Evolutionary conservation across 2,797 vertebrate genomes (phyloP).

Genomic region (Tadarida brasiliensis): DNA sequence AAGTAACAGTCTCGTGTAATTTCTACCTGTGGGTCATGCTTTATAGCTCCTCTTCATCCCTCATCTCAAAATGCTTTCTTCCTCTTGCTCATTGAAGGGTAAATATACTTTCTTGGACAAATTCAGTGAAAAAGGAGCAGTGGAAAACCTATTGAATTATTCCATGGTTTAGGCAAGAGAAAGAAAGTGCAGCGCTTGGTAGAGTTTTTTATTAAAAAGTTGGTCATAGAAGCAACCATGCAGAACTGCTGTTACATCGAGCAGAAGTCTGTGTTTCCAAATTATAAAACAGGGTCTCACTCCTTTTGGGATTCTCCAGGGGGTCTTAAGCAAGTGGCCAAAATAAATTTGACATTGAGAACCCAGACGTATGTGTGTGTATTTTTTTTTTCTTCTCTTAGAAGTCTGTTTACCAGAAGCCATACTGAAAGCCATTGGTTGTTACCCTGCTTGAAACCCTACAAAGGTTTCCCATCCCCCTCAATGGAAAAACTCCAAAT

Average conservation of each 20-base stretch:
- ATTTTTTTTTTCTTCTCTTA: slow-evolving; percentile 10
- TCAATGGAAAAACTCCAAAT: not conserved
- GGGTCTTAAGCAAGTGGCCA: slow-evolving; percentile 35
- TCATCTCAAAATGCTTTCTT: slow-evolving; percentile 28
- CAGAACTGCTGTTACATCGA: not conserved
- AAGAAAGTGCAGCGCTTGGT: not conserved
- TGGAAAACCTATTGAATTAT: slow-evolving; percentile 45
- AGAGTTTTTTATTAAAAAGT: slow-evolving; percentile 56
- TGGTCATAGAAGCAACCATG: slow-evolving; percentile 41
- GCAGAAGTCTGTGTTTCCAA: slow-evolving; percentile 48
- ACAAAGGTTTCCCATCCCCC: not conserved
- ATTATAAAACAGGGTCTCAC: not conserved
- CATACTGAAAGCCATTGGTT: not conserved
- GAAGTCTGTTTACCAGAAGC: not conserved
- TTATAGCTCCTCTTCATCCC: not conserved
- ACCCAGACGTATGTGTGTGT: not conserved
- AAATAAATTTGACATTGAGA: slow-evolving; percentile 52
- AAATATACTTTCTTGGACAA: slow-evolving; percentile 64
- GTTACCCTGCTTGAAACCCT: not conserved
- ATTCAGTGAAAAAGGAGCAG: slow-evolving; percentile 54
- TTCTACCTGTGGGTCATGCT: not conserved
- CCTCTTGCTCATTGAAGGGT: slow-evolving; percentile 56
- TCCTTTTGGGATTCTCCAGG: not conserved
- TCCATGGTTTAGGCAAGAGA: slow-evolving; percentile 5
- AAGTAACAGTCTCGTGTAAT: not conserved